These are phyloP conservation scores for Hyposoter dolosus DNA, from an alignment of 2,888 invertebrate genomes.

Conservation along the genomic window DNA sequence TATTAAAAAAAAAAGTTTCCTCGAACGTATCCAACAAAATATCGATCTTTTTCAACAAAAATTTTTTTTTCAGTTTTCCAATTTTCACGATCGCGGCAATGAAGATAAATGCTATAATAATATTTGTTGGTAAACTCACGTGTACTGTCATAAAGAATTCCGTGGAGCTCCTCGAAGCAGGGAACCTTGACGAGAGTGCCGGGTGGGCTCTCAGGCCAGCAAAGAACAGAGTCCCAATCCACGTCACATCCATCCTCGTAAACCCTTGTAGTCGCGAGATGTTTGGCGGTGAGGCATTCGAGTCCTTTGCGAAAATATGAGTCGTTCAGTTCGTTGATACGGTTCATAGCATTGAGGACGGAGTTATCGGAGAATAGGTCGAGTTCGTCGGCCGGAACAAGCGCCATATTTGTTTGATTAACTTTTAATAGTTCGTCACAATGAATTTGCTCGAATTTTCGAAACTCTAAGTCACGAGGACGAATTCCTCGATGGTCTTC, in stretches of 20 bases:
- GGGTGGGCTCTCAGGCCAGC: constrained; percentile 93
- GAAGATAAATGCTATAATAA: neutral
- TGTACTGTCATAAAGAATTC: constrained; percentile 92
- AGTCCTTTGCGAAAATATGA: constrained; percentile 73
- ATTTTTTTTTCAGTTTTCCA: neutral
- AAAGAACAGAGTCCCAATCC: constrained; percentile 91
- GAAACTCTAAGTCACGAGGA: neutral
- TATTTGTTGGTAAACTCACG: constrained; percentile 88
- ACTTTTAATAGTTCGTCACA: neutral
- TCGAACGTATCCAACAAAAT: no score
- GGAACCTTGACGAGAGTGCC: constrained; percentile 90
- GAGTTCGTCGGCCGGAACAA: constrained; percentile 67
- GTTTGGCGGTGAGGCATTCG: constrained; percentile 72
- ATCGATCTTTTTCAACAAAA: no score
- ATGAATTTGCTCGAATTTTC: neutral
- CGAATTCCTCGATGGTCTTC: neutral
- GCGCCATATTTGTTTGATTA: constrained; percentile 28
- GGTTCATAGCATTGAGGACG: constrained; percentile 74
- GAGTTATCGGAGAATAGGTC: constrained; percentile 73
- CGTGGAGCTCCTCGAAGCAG: constrained; percentile 92
- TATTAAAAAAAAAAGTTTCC: no score
- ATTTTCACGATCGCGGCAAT: no score
- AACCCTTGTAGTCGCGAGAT: constrained; percentile 47
- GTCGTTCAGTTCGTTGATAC: constrained; percentile 77
- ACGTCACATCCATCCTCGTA: constrained; percentile 76